phyloP scores from a whole-genome alignment of 1,140 invertebrate genomes.

The Brachionus plicatilis region DNA sequence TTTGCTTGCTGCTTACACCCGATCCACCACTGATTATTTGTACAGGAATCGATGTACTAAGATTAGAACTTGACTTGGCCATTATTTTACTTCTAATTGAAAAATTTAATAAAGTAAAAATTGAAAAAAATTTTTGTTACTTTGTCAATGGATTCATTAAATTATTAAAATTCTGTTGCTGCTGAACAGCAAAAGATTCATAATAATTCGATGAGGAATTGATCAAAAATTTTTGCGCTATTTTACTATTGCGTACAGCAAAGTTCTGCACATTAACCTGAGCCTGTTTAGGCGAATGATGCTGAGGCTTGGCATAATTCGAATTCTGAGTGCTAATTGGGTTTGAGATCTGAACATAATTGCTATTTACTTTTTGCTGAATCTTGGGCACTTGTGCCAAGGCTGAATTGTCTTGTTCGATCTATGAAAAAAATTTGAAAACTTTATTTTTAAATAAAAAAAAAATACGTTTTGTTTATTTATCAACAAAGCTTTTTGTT shows the following conservation, averaged over 20 bases:
- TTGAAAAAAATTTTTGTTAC: background rate
- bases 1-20: background rate
- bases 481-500: conserved; percentile 36
- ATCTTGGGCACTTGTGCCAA: background rate
- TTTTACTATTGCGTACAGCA: background rate
- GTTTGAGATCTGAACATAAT: background rate
- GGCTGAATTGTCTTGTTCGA: background rate
- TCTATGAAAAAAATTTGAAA: background rate
- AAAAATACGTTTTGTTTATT: conserved; percentile 18
- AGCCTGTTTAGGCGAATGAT: background rate
- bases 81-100: background rate
- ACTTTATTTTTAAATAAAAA: background rate
- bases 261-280: background rate
- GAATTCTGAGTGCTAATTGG: background rate
- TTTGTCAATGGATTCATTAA: background rate
- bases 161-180: background rate
- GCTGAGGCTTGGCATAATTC: background rate
- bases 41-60: background rate
- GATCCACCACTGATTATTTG: background rate
- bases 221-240: conserved; percentile 6
- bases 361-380: background rate
- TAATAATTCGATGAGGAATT: background rate
- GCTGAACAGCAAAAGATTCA: background rate
- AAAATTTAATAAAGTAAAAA: background rate
- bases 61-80: background rate